Base-by-base conservation (phyloP, 2,888 invertebrate genomes). In the Oscheius sp. region DNA sequence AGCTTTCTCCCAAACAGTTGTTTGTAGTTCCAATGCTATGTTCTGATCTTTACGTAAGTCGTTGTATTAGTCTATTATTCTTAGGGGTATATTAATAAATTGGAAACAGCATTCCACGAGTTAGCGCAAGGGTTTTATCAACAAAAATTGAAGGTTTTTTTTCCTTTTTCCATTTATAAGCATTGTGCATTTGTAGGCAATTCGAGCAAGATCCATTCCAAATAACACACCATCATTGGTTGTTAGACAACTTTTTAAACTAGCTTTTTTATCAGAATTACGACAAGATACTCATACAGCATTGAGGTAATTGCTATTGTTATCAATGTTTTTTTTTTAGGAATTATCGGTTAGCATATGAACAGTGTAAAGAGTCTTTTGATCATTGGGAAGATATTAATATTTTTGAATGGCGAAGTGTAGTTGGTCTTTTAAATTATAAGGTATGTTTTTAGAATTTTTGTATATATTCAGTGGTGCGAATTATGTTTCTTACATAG, bases 201-300 rank as follows among this genome's bases (percentile, higher is more conserved):
- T 84, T 28, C 73, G 86, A 1, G 72, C 80, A 4, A 66, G 84
- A 6, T 71, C 71, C 14, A 81, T 85, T 63, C 85, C 83, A 5
- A 81, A 85, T 54, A 83, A 82, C 62, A 73, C 81, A 26, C 82
- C 88, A 83, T 92, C 93, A 82, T 89, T 98, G 62, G 93, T 93
- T 89, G 94, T 97, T 28, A 89, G 98, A 33, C 96, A 97, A 88
- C 94, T 95, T 86, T 96, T 95, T 86, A 99, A 98, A 89, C 91
- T 96, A 87, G 98, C 93, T 0, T 96, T 95, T 88, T 91, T 95
- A 62, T 93, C 93, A 85, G 98, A 98, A 88, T 88, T 98, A 73
- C 92, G 93, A 82, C 94, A 95, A 86, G 97, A 96, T 86, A 89
- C 91, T 77, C 91, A 91, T 84, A 91, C 92, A 0, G 94, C 95